Evolutionary conservation across 2,113 vertebrate species (phyloP).

Genomic region (Fregata magnificens): DNA sequence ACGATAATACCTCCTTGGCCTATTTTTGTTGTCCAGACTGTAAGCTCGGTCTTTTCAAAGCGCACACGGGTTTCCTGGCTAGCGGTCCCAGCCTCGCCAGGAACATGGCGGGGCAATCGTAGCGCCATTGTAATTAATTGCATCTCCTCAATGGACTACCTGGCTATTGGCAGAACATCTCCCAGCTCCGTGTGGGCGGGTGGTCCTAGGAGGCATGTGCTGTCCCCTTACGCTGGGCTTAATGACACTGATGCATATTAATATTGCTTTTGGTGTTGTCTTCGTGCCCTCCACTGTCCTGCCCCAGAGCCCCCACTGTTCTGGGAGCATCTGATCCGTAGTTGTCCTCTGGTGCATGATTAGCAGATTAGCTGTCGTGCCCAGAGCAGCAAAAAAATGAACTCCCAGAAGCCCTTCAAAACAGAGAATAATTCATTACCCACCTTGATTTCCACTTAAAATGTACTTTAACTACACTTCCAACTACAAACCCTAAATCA

Average conservation of each 20-base stretch:
- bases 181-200: not conserved
- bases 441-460: slow-evolving; percentile 83
- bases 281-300: not conserved
- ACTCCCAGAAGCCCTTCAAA: slow-evolving; percentile 76
- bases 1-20: not conserved
- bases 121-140: fast-evolving
- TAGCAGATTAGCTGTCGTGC: slow-evolving; percentile 72
- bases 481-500: slow-evolving; percentile 82
- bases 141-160: not conserved
- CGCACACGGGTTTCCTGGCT: not conserved
- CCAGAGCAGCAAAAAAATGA: slow-evolving; percentile 73
- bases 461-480: slow-evolving; percentile 83
- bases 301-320: not conserved
- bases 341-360: slow-evolving; percentile 66
- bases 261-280: slow-evolving; percentile 14
- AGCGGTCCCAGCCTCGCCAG: not conserved
- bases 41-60: not conserved
- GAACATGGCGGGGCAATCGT: fast-evolving
- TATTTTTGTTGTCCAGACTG: not conserved
- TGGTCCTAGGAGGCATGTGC: not conserved
- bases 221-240: not conserved
- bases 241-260: not conserved
- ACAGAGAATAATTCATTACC: slow-evolving; percentile 81
- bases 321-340: slow-evolving; percentile 10
- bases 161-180: not conserved